Evolutionary conservation across 2,113 vertebrate genomes (phyloP).

Genomic region (Malurus alboscapulatus): DNA sequence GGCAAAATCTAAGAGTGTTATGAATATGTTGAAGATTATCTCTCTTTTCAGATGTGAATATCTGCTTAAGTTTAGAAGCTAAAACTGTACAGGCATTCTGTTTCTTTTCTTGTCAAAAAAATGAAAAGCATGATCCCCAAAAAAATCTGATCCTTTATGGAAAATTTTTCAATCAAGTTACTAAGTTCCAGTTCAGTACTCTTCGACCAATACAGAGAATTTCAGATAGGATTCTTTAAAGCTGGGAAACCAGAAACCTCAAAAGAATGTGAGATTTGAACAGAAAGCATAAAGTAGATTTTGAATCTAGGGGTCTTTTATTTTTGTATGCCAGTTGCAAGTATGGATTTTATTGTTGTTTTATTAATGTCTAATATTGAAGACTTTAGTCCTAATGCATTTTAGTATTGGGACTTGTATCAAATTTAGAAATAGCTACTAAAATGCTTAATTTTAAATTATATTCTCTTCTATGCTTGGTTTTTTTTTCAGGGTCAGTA

Average conservation of each 20-base stretch:
- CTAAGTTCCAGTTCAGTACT: background rate
- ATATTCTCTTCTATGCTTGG: background rate
- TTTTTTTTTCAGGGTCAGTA: background rate
- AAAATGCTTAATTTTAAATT: background rate
- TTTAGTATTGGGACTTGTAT: background rate
- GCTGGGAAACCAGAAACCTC: background rate
- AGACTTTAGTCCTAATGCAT: background rate
- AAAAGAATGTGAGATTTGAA: background rate
- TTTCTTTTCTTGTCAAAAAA: background rate
- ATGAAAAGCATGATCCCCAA: background rate
- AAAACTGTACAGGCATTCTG: background rate
- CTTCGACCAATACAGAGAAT: background rate
- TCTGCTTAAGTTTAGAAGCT: background rate
- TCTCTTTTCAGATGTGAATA: background rate
- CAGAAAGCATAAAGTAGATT: background rate
- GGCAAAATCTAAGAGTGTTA: background rate
- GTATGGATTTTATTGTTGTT: background rate
- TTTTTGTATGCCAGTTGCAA: background rate
- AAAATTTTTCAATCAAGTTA: background rate
- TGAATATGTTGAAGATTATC: background rate
- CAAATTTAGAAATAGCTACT: background rate
- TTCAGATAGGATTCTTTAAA: background rate
- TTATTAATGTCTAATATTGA: background rate
- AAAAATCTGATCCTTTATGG: background rate
- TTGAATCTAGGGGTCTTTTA: background rate